Conservation (phyloP, 2,113 vertebrate genomes). For the Ceratotherium simum region DNA sequence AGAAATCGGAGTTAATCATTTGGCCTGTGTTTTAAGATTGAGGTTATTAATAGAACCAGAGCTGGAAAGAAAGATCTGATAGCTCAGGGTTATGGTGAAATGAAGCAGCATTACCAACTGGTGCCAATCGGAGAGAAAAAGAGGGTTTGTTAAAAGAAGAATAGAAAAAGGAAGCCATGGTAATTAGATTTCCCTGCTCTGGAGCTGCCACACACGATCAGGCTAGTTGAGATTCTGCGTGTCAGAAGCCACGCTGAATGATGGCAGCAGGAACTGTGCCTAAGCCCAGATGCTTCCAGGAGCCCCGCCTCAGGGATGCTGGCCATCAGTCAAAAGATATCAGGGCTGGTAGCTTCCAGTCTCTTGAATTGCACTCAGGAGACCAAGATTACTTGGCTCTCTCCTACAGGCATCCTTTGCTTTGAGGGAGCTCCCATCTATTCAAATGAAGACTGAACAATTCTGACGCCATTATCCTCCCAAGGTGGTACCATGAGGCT, state of each 20-base stretch:
- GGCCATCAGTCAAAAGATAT: neutral
- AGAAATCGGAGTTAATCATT: conserved; percentile 50
- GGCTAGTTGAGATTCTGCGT: neutral
- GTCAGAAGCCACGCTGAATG: neutral
- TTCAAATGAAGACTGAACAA: conserved; percentile 69
- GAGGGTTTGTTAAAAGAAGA: conserved; percentile 41
- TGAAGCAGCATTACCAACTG: neutral
- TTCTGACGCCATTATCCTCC: conserved; percentile 64
- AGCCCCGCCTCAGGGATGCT: neutral
- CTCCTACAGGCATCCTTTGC: neutral
- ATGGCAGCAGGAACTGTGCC: fast-evolving
- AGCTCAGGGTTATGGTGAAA: neutral
- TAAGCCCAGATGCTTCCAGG: neutral
- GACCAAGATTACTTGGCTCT: neutral
- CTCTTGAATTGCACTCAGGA: neutral
- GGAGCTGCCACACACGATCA: neutral
- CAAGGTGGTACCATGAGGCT: conserved; percentile 70
- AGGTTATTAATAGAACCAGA: neutral
- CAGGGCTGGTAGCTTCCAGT: neutral
- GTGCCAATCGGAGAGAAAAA: neutral
- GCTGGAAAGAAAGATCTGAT: neutral
- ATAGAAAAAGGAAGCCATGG: neutral
- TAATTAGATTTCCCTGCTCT: neutral
- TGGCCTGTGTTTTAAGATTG: conserved; percentile 28
- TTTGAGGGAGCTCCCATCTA: neutral